phyloP scores from a whole-genome alignment of 2,797 vertebrate genomes.

The Channallabes apus region DNA sequence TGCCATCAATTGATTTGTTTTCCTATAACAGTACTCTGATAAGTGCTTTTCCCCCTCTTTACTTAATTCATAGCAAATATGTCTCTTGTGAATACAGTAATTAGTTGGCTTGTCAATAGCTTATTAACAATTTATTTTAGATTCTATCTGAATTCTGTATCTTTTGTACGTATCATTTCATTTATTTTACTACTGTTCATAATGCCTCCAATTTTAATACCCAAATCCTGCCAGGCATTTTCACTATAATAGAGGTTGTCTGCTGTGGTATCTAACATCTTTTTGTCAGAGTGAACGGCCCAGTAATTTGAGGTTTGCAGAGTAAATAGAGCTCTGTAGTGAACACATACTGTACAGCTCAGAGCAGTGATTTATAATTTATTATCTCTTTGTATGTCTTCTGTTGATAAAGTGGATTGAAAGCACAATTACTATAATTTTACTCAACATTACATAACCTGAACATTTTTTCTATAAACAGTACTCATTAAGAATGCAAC shows the following conservation, averaged over 20 bases:
- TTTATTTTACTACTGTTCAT: not conserved
- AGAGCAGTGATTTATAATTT: conserved; percentile 21
- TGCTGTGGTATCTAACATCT: not conserved
- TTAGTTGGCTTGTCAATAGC: not conserved
- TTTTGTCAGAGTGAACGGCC: not conserved
- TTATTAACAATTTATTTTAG: not conserved
- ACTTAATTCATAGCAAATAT: not conserved
- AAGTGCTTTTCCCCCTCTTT: not conserved
- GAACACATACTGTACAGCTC: conserved; percentile 12
- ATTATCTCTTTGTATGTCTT: conserved; percentile 12
- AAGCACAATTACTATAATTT: not conserved
- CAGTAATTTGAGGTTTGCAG: conserved; percentile 5
- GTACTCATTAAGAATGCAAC: not conserved
- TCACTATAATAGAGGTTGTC: conserved; percentile 6
- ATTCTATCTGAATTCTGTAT: not conserved
- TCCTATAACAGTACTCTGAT: not conserved
- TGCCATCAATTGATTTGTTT: not conserved
- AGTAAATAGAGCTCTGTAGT: conserved; percentile 14
- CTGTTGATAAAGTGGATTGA: not conserved
- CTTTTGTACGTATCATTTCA: not conserved
- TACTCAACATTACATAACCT: not conserved
- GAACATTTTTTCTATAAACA: not conserved
- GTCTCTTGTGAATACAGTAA: not conserved
- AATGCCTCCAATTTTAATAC: not conserved
- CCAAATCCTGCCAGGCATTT: conserved; percentile 3